Evolutionary conservation across 2,797 vertebrate species (phyloP).

Genomic region (Epinephelus coioides): DNA sequence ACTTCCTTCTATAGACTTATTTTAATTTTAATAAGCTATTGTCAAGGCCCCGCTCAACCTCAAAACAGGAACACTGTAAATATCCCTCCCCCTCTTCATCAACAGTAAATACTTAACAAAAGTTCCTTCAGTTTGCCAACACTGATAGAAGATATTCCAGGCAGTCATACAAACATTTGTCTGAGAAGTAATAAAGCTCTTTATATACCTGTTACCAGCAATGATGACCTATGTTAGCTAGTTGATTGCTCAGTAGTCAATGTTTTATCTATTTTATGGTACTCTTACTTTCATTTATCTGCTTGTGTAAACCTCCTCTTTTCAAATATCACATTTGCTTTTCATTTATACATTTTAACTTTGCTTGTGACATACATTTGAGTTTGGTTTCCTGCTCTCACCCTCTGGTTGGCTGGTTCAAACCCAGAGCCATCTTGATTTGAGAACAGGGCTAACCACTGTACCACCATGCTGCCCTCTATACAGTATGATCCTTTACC

Average conservation of each 20-base stretch:
- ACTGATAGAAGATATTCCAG: constrained; percentile 12
- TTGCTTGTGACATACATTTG: not conserved
- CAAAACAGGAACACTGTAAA: not conserved
- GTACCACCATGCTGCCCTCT: no score
- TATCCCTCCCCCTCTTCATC: not conserved
- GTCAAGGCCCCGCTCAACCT: not conserved
- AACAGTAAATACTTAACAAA: not conserved
- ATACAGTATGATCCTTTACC: no score
- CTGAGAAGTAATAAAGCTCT: not conserved
- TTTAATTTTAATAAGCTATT: not conserved
- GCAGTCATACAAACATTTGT: constrained; percentile 17
- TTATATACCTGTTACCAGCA: not conserved
- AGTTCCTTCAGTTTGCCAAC: not conserved
- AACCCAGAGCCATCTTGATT: no score
- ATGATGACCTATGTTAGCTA: no score
- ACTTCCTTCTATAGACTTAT: not conserved
- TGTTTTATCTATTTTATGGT: not conserved
- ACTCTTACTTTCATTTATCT: not conserved
- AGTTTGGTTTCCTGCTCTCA: not conserved
- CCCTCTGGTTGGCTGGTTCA: no score
- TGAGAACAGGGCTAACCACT: no score
- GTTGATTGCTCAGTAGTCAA: not conserved
- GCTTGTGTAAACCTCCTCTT: not conserved
- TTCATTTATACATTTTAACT: not conserved
- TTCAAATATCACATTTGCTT: not conserved